These are phyloP conservation scores for Cloeon dipterum DNA, from an alignment of 2,888 invertebrate genomes.

Conservation along the genomic window DNA sequence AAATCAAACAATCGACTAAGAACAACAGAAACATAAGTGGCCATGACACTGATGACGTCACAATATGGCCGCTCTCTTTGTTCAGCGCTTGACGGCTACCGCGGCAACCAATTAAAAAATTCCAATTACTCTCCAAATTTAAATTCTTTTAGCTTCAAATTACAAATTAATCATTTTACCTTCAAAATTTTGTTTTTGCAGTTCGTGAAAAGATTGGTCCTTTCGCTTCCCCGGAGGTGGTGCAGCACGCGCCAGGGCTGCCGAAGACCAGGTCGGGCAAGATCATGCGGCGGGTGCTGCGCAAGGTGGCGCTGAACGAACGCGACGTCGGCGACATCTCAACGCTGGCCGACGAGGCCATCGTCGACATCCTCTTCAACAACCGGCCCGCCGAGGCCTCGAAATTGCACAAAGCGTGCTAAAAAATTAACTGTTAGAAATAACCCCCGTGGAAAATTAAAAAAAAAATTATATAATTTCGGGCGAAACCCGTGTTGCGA, in stretches of 20 bases:
- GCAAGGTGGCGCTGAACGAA: conserved; percentile 82
- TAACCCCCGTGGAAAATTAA: background rate
- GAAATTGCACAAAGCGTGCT: background rate
- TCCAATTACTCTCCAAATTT: background rate
- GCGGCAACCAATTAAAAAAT: background rate
- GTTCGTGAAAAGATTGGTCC: conserved; percentile 86
- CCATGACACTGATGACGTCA: too few relatives aligned
- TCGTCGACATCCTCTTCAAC: conserved; percentile 58
- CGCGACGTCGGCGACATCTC: conserved; percentile 78
- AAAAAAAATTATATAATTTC: background rate
- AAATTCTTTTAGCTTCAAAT: background rate
- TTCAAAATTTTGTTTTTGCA: conserved; percentile 14
- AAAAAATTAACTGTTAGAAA: too few relatives aligned
- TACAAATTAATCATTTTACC: conserved; percentile 1
- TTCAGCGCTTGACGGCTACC: too few relatives aligned
- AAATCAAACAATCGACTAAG: too few relatives aligned
- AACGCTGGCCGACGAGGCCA: conserved; percentile 79
- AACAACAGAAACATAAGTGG: too few relatives aligned
- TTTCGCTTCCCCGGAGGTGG: conserved; percentile 83
- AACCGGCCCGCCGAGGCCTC: conserved; percentile 28
- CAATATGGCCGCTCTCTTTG: too few relatives aligned
- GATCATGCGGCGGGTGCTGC: conserved; percentile 86
- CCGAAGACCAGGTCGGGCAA: conserved; percentile 97
- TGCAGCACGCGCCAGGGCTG: conserved; percentile 81
- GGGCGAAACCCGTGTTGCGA: too few relatives aligned